A percentile compares a stretch with the other conserved stretches of the same genome.
Evolutionary conservation across 2,797 vertebrate species (phyloP).

Genomic region (Sebastes goodei): DNA sequence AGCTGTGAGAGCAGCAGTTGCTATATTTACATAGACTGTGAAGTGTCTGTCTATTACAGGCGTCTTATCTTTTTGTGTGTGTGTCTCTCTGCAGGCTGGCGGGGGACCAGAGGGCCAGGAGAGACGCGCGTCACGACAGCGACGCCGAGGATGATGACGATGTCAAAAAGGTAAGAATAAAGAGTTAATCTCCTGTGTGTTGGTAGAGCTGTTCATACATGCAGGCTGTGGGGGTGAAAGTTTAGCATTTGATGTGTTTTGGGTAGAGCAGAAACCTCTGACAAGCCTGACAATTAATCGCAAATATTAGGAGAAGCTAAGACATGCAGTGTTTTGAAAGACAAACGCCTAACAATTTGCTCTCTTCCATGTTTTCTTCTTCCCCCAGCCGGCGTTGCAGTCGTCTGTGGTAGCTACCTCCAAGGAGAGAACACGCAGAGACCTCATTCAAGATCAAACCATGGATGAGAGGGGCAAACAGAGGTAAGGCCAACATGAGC

Average conservation of each 20-base stretch:
- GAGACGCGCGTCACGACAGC: constrained; percentile 97
- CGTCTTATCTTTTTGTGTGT: neutral
- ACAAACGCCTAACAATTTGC: neutral
- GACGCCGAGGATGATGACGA: constrained; percentile 98
- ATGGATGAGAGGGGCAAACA: constrained; percentile 99
- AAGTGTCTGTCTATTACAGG: neutral
- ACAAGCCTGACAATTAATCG: neutral
- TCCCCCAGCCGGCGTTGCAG: constrained; percentile 93
- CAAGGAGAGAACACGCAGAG: constrained; percentile 98
- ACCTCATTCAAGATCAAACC: constrained; percentile 99
- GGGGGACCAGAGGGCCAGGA: constrained; percentile 95
- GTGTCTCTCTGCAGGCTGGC: constrained; percentile 86
- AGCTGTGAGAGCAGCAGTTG: neutral
- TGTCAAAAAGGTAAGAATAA: constrained; percentile 83
- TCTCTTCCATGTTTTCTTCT: neutral
- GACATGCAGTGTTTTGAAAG: neutral
- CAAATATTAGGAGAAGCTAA: neutral
- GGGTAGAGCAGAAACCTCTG: neutral
- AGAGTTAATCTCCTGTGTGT: neutral
- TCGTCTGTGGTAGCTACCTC: constrained; percentile 99
- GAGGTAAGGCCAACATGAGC: constrained; percentile 78
- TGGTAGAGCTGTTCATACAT: neutral
- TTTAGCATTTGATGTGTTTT: neutral
- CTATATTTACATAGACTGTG: neutral
- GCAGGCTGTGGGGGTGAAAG: neutral